phyloP scores from a whole-genome alignment of 1,140 invertebrate species.

The Camponotus floridanus region DNA sequence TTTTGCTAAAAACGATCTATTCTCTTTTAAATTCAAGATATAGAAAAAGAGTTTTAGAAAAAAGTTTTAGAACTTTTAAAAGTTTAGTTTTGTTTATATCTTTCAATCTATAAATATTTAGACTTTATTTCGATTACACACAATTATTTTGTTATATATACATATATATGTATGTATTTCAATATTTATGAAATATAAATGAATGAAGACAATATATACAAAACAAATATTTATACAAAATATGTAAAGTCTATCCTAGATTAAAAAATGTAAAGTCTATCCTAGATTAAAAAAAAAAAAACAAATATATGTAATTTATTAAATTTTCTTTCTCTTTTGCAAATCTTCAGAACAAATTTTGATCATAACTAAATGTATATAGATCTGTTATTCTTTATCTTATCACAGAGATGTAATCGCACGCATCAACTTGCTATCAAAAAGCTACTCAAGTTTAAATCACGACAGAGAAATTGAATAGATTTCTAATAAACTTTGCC shows the following conservation, averaged over 20 bases:
- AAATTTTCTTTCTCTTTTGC: slow-evolving; percentile 15
- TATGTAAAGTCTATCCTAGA: not conserved
- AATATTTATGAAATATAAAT: not conserved
- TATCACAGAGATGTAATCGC: slow-evolving; percentile 70
- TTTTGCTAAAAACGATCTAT: not conserved
- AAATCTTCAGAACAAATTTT: not conserved
- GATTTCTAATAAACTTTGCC: slow-evolving; percentile 40
- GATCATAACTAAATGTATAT: slow-evolving; percentile 27
- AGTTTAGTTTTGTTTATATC: too few species aligned
- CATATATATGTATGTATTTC: not conserved
- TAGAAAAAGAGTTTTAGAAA: not conserved
- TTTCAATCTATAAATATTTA: slow-evolving; percentile 8
- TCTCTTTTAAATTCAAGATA: not conserved
- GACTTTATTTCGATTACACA: not conserved
- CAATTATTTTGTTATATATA: not conserved
- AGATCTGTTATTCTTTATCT: slow-evolving; percentile 69
- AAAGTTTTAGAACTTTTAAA: not conserved
- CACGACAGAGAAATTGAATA: slow-evolving; percentile 32
- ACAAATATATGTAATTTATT: not conserved
- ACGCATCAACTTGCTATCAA: slow-evolving; percentile 61
- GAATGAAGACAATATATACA: too few species aligned
- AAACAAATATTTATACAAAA: too few species aligned
- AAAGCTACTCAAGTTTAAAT: slow-evolving; percentile 41
- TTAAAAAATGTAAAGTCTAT: not conserved
- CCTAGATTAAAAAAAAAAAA: not conserved